Percentiles rank a stretch among this genome's conserved stretches.
phyloP scores from a whole-genome alignment of 2,113 vertebrate species.

The Salminus brasiliensis region DNA sequence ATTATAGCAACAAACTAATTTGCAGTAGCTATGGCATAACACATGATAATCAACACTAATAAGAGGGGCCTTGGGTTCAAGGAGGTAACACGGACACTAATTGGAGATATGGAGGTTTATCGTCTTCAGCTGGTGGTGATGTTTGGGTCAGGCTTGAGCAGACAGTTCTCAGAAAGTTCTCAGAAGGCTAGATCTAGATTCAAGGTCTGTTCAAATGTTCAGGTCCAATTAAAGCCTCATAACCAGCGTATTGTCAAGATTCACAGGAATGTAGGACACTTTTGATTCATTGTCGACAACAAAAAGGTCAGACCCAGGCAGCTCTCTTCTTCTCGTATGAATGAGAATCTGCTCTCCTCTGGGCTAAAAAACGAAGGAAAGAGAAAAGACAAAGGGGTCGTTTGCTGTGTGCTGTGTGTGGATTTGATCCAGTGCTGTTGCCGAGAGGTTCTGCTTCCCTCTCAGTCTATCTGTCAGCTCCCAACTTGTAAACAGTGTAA shows the following conservation, averaged over 20 bases:
- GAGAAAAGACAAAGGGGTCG: too few relatives aligned
- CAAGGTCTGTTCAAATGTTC: background rate
- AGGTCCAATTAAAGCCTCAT: background rate
- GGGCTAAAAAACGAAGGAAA: background rate
- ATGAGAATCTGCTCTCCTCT: background rate
- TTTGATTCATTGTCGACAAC: constrained; percentile 8
- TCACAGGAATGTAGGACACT: background rate
- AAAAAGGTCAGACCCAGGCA: constrained; percentile 12
- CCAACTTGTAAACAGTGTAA: constrained; percentile 27
- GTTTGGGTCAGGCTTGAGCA: too few relatives aligned
- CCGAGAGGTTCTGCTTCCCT: constrained; percentile 17
- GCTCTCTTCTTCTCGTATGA: background rate
- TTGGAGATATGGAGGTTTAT: too few relatives aligned
- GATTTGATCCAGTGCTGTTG: constrained; percentile 4
- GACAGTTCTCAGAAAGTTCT: too few relatives aligned
- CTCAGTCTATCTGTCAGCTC: constrained; percentile 24
- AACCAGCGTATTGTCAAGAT: background rate
- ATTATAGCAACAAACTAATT: too few relatives aligned
- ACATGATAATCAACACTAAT: too few relatives aligned
- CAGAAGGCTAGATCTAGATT: background rate
- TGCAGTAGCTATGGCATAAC: too few relatives aligned
- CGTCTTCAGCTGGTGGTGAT: too few relatives aligned
- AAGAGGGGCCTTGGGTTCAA: too few relatives aligned
- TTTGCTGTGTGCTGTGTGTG: background rate
- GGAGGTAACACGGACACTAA: too few relatives aligned